phyloP scores from a whole-genome alignment of 2,797 vertebrate genomes.

The Arrhamphus sclerolepis region DNA sequence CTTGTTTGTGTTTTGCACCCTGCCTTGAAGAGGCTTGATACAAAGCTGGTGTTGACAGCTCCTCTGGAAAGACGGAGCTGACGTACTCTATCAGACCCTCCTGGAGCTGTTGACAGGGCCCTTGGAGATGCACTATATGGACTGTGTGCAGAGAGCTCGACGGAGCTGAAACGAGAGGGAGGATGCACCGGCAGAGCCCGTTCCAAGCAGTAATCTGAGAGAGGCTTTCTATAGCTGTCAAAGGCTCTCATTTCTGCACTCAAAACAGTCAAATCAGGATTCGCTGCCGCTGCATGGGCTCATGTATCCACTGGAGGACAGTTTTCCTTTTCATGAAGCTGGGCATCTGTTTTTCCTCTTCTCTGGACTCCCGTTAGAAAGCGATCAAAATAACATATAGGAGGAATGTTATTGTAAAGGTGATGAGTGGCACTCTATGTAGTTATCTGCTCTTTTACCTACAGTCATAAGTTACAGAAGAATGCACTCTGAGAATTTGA shows the following conservation, averaged over 20 bases:
- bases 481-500: slow-evolving; percentile 42
- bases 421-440: slow-evolving; percentile 44
- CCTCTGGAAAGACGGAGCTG: slow-evolving; percentile 73
- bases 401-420: slow-evolving; percentile 29
- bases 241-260: slow-evolving; percentile 36
- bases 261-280: slow-evolving; percentile 37
- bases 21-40: slow-evolving; percentile 61
- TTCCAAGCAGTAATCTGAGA: slow-evolving; percentile 45
- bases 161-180: slow-evolving; percentile 46
- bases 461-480: slow-evolving; percentile 28
- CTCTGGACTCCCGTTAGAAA: slow-evolving; percentile 30
- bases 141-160: slow-evolving; percentile 34
- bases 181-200: slow-evolving; percentile 32
- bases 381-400: slow-evolving; percentile 38
- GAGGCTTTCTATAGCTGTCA: slow-evolving; percentile 44
- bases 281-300: slow-evolving; percentile 15
- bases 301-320: slow-evolving; percentile 13
- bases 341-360: slow-evolving; percentile 23
- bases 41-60: slow-evolving; percentile 75
- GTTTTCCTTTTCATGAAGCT: slow-evolving; percentile 16
- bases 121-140: slow-evolving; percentile 56
- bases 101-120: slow-evolving; percentile 73
- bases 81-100: slow-evolving; percentile 73
- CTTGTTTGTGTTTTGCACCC: slow-evolving; percentile 72
- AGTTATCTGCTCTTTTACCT: slow-evolving; percentile 29